Evolutionary conservation across 2,888 invertebrate genomes (phyloP), one percentile per base, ranked within the genome.

Genomic region (Aphidoletes aphidimyza): DNA sequence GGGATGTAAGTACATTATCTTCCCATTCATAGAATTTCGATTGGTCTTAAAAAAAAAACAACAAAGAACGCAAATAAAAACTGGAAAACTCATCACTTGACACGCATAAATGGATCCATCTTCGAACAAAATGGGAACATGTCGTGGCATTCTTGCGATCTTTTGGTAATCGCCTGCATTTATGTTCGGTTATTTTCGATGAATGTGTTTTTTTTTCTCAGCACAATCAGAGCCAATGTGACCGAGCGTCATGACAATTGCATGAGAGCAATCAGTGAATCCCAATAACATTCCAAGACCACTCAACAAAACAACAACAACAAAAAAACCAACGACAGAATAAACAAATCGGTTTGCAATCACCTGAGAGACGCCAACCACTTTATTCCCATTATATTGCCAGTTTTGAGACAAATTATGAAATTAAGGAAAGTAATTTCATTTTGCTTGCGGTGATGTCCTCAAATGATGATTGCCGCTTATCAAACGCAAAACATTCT

Each of bases 1-100:
- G 30, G 17, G n/a, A 2, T 34, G 2, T 30, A 30, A 30, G 34
- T 30, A 2, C 54, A 30, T n/a, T n/a, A 69, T 30, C 26, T 69
- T 69, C 69, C 30, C 69, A 69, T 69, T 69, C 69, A 69, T 69
- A 69, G 69, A 69, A 69, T 69, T n/a, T 30, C 34, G 69, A 30
- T 69, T 3, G 2, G 69, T 2, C 30, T 69, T 14, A 54, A 26
- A 54, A 22, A 54, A 14, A 47, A 47, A 22, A 39, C 5, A 39
- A 39, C 6, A 39, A 11, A 39, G 39, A 11, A 47, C 30, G 17
- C 69, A 69, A 69, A 69, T 30, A 69, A 26, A 69, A 69, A 69
- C 69, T 69, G 69, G 69, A 69, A n/a, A 69, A 69, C 11, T 69
- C 69, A 69, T 69, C 69, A 69, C 69, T 69, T 69, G 69, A 69